Base-by-base conservation (phyloP, 2,888 invertebrate genomes). In the Congeria kusceri region DNA sequence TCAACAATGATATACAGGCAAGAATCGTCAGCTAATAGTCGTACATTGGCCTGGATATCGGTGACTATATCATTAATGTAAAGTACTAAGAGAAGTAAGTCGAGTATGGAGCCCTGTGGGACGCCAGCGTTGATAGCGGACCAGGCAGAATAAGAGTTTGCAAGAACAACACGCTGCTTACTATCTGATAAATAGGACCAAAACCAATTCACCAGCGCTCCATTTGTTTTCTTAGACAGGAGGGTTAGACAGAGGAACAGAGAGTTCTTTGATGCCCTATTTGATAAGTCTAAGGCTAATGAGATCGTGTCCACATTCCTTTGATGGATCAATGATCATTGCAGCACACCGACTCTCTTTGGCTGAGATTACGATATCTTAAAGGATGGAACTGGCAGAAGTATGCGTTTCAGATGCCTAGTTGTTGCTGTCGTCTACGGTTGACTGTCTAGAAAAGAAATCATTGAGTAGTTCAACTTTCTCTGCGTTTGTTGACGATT, bases 181-280 rank as follows among this genome's bases (percentile, higher is more conserved):
- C n/a, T n/a, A n/a, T n/a, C n/a, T n/a, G n/a, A n/a, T n/a, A n/a
- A n/a, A n/a, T 66, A 56, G 23, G 49, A 49, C 15, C 5, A 13
- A 32, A 66, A 29, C 66, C 66, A 66, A 7, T 9, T 3, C 1
- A 56, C 32, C 1, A 66, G 39, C 72, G 29, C 47, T 72, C 72
- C 56, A 72, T 64, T 1, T 47, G 23, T 44, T 72, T 65, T 0
- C 59, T 49, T 0, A 72, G 23, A 5, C 11, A 23, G 25, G 32
- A 57, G 5, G 59, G 47, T 1, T 23, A 3, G 53, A 64, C 1
- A 64, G 57, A 20, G 71, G 63, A 1, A n/a, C n/a, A 0, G 56
- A 4, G 1, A 71, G 32, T 23, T 53, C 32, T 15, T 39, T n/a
- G 3, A 46, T 4, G 1, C 49, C 29, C 57, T 71, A 63, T n/a